These are phyloP conservation scores for Hydrotaea cyrtoneurina DNA, from an alignment of 2,888 invertebrate species.

Conservation along the genomic window DNA sequence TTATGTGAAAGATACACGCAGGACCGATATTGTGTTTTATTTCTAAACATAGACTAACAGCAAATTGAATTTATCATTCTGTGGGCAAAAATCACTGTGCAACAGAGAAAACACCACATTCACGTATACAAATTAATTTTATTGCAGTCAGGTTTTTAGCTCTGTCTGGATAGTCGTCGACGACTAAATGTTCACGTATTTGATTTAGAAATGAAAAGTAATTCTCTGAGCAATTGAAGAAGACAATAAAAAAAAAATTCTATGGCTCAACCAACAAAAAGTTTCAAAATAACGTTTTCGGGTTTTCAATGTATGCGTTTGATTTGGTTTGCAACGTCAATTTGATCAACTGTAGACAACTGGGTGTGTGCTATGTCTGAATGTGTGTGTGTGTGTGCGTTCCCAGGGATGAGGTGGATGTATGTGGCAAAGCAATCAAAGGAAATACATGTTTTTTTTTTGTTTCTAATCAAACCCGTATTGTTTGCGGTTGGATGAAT, in stretches of 20 bases:
- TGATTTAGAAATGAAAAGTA: not conserved
- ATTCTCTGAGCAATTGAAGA: conserved; percentile 27
- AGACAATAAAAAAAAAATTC: conserved; percentile 42
- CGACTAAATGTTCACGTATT: no score
- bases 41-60: no score
- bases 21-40: no score
- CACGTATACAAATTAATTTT: no score
- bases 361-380: no score
- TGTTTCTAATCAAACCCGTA: conserved; percentile 50
- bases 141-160: no score
- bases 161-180: no score
- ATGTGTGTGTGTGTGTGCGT: not conserved
- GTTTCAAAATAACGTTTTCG: not conserved
- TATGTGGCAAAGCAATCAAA: not conserved
- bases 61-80: no score
- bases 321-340: conserved; percentile 14
- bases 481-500: conserved; percentile 57
- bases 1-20: no score
- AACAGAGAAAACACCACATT: no score
- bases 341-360: conserved; percentile 13
- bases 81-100: no score
- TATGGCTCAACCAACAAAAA: conserved; percentile 41
- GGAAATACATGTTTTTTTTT: conserved; percentile 43
- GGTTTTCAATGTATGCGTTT: conserved; percentile 6
- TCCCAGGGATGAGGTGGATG: not conserved